A percentile compares a stretch with the other conserved stretches of the same genome.
phyloP scores from a whole-genome alignment of 2,888 invertebrate genomes.

The Archips crataeganus region DNA sequence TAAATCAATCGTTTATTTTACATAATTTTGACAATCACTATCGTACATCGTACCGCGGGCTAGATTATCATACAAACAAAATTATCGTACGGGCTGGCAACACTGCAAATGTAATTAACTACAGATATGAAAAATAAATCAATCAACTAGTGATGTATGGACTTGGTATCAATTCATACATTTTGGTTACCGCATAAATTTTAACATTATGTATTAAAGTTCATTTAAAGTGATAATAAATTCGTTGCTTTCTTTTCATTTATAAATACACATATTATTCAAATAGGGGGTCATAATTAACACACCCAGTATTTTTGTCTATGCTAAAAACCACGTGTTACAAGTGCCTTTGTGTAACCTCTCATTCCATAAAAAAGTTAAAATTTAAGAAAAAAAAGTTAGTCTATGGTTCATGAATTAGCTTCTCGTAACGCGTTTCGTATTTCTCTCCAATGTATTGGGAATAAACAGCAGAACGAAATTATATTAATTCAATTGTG shows the following conservation, averaged over 20 bases:
- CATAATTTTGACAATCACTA: too few relatives aligned
- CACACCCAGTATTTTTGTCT: constrained; percentile 50
- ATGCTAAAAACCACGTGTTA: constrained; percentile 69
- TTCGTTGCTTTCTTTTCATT: not conserved
- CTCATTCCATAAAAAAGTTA: constrained; percentile 55
- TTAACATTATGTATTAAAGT: not conserved
- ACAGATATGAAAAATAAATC: constrained; percentile 22
- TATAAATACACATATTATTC: not conserved
- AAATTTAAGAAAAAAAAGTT: constrained; percentile 60
- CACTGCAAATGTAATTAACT: not conserved
- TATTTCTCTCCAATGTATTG: constrained; percentile 78
- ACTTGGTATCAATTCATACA: constrained; percentile 14
- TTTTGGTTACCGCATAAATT: not conserved
- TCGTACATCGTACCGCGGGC: too few relatives aligned
- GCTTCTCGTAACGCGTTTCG: constrained; percentile 79
- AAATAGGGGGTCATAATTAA: not conserved
- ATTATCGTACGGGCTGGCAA: too few relatives aligned
- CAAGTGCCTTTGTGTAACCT: constrained; percentile 45
- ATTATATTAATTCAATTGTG: constrained; percentile 63
- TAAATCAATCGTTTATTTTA: too few relatives aligned
- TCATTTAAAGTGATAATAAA: not conserved
- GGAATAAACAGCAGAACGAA: constrained; percentile 77
- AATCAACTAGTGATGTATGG: constrained; percentile 30
- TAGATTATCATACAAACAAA: too few relatives aligned
- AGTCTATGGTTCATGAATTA: constrained; percentile 80